phyloP scores from a whole-genome alignment of 2,113 vertebrate species.

The Pongo abelii region DNA sequence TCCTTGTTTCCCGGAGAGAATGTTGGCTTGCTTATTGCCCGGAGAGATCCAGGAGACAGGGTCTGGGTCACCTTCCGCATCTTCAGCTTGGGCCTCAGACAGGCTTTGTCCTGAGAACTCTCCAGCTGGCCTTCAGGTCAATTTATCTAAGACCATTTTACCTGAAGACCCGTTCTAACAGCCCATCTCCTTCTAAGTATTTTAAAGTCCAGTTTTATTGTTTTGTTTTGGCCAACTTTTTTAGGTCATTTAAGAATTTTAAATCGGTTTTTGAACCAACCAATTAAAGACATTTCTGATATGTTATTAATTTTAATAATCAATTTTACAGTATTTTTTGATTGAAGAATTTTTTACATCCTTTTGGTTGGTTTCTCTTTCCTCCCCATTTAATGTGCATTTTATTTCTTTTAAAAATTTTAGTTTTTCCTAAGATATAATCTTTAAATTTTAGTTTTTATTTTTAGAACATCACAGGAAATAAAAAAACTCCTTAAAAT shows the following conservation, averaged over 20 bases:
- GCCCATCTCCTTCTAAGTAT: not conserved
- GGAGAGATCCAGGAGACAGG: too few relatives aligned
- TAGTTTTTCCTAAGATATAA: not conserved
- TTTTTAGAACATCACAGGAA: not conserved
- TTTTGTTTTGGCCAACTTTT: not conserved
- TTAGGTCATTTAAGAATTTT: not conserved
- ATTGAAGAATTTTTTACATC: not conserved
- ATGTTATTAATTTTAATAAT: not conserved
- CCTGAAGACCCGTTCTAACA: too few relatives aligned
- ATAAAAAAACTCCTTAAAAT: not conserved
- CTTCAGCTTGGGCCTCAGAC: not conserved
- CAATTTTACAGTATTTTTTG: not conserved
- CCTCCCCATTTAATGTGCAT: not conserved
- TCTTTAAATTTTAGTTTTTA: not conserved
- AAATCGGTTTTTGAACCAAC: not conserved
- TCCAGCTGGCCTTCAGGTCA: not conserved
- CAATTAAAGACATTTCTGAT: not conserved
- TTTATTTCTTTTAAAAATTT: not conserved
- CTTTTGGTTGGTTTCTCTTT: not conserved
- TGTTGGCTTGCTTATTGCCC: not conserved
- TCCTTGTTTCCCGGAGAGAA: not conserved
- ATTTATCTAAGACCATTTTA: not conserved
- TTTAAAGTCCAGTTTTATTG: not conserved
- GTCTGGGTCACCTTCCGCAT: not conserved
- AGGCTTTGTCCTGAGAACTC: not conserved